Evolutionary conservation across 1,140 invertebrate species (phyloP).

Genomic region (Drosophila asahinai): DNA sequence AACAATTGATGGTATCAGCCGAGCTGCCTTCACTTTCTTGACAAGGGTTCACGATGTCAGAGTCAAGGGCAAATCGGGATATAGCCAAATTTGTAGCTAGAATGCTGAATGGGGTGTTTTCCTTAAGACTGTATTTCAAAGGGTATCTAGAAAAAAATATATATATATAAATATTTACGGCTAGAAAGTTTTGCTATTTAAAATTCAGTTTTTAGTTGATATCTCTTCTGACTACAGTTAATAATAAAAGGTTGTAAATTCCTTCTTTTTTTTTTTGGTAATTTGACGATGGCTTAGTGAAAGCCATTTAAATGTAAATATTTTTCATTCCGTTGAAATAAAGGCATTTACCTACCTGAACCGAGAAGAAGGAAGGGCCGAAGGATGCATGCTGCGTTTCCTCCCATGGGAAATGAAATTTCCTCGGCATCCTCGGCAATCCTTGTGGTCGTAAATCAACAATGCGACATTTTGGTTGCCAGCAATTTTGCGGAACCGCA

Average conservation of each 20-base stretch:
- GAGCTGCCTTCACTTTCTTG: slow-evolving; percentile 19
- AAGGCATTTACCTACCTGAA: neutral
- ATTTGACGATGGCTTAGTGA: neutral
- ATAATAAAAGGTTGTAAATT: neutral
- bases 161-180: neutral
- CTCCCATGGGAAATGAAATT: neutral
- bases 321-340: neutral
- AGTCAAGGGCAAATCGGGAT: slow-evolving; percentile 22
- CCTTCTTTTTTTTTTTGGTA: too few species aligned
- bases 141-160: neutral
- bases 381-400: neutral
- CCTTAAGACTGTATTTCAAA: neutral
- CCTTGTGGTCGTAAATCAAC: slow-evolving; percentile 16
- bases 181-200: too few species aligned
- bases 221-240: neutral
- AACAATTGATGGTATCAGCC: slow-evolving; percentile 46
- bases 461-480: slow-evolving; percentile 19
- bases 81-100: slow-evolving; percentile 5
- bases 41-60: slow-evolving; percentile 30
- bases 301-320: neutral
- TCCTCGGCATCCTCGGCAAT: slow-evolving; percentile 7
- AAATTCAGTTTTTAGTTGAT: neutral
- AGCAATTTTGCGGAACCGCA: slow-evolving; percentile 1
- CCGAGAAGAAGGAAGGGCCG: neutral
- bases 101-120: neutral